A percentile compares a stretch with the other conserved stretches of the same genome.
Evolutionary conservation across 2,888 invertebrate genomes (phyloP).

Genomic region (Scaeva pyrastri): DNA sequence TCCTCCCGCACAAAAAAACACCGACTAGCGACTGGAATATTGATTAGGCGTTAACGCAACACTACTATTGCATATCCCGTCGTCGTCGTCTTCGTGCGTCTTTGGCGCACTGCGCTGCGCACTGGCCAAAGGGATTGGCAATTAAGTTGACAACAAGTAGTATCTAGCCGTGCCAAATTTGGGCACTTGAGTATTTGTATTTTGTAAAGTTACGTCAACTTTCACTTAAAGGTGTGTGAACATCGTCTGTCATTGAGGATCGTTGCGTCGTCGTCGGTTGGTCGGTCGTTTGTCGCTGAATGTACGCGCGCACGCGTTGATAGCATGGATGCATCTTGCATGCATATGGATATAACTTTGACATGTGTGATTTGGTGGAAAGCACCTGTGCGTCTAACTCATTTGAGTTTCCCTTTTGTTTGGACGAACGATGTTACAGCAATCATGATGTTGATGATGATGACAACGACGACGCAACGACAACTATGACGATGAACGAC

Average conservation of each 20-base stretch:
- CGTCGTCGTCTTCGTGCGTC: too few relatives aligned
- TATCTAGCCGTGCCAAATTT: slow-evolving; percentile 63
- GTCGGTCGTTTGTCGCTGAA: not conserved
- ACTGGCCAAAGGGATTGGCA: slow-evolving; percentile 57
- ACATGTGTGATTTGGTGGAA: slow-evolving; percentile 66
- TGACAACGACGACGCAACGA: not conserved
- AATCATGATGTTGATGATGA: too few relatives aligned
- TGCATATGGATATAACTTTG: slow-evolving; percentile 68
- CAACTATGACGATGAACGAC: not conserved
- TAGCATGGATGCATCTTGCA: slow-evolving; percentile 45
- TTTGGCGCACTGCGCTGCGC: too few relatives aligned
- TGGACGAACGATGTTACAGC: not conserved
- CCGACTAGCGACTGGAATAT: slow-evolving; percentile 39
- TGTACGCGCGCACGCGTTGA: slow-evolving; percentile 29
- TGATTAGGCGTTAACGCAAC: slow-evolving; percentile 55
- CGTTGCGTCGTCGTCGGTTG: not conserved
- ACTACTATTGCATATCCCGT: not conserved
- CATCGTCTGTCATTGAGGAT: slow-evolving; percentile 5
- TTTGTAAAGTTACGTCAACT: slow-evolving; percentile 71
- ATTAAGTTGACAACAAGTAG: slow-evolving; percentile 45
- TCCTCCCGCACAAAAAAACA: slow-evolving; percentile 36
- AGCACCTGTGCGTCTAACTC: slow-evolving; percentile 57
- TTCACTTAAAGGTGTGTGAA: slow-evolving; percentile 66
- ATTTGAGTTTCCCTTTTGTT: slow-evolving; percentile 72
- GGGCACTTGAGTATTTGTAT: slow-evolving; percentile 35